Percentiles rank a stretch among this genome's conserved stretches.
These are phyloP conservation scores for Syrista parreyssii DNA, from an alignment of 2,888 invertebrate species.

Conservation along the genomic window DNA sequence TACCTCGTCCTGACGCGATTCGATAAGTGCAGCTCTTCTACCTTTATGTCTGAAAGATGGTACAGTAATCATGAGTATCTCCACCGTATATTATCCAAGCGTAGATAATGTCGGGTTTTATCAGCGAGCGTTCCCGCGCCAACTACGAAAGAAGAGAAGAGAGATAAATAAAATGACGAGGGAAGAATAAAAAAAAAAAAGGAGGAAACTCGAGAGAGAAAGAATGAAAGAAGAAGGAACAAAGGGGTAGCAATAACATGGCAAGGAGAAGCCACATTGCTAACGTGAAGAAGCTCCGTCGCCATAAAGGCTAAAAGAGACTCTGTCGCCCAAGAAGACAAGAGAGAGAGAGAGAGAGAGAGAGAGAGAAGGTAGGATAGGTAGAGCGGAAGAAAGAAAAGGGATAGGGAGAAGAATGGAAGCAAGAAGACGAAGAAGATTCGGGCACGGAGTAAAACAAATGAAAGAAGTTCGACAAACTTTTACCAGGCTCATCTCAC, in stretches of 20 bases:
- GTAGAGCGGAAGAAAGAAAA: neutral
- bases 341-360: neutral
- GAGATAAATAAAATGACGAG: neutral
- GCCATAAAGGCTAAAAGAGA: neutral
- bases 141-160: neutral
- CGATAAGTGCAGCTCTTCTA: neutral
- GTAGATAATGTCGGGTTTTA: conserved; percentile 9
- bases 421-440: neutral
- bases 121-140: conserved; percentile 2
- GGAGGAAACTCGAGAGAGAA: neutral
- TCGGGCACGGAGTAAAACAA: neutral
- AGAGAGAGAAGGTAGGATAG: neutral
- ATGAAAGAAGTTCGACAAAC: neutral
- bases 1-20: neutral
- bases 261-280: neutral
- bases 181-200: conserved; percentile 1
- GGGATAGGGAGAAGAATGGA: neutral
- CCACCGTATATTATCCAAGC: conserved; percentile 13
- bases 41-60: neutral
- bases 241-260: neutral
- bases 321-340: neutral
- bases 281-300: neutral
- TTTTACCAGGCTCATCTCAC: neutral
- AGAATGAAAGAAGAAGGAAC: neutral
- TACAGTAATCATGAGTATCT: neutral